Evolutionary conservation across 2,113 vertebrate genomes (phyloP).

Genomic region (Mirounga angustirostris): DNA sequence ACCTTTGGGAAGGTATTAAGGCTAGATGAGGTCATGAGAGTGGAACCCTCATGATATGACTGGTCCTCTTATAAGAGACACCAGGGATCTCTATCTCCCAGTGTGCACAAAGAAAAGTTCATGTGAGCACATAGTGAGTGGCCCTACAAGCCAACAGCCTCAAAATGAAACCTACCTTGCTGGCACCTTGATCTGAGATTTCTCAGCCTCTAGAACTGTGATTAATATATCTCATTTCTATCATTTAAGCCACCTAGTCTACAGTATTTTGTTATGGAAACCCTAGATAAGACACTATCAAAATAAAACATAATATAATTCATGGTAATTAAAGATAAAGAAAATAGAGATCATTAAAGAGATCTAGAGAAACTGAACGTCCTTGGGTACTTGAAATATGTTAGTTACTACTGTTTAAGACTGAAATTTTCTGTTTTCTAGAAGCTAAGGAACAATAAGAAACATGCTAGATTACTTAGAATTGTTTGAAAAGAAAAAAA

Average conservation of each 20-base stretch:
- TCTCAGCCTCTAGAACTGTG: background rate
- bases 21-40: background rate
- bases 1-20: background rate
- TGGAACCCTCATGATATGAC: background rate
- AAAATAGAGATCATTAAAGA: background rate
- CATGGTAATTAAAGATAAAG: background rate
- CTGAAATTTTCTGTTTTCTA: background rate
- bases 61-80: background rate
- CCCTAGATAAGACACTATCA: background rate
- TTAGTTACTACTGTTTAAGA: background rate
- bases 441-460: background rate
- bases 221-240: background rate
- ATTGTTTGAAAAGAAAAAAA: background rate
- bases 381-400: background rate
- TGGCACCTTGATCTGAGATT: background rate
- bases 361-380: background rate
- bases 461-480: background rate
- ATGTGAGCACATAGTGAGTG: background rate
- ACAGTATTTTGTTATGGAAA: background rate
- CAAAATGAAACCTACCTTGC: background rate
- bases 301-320: slow-evolving; percentile 9
- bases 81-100: background rate
- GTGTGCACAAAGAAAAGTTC: background rate
- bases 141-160: background rate
- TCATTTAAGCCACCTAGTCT: background rate